Conservation (phyloP, 2,113 vertebrate species). For the Malurus cyaneus region DNA sequence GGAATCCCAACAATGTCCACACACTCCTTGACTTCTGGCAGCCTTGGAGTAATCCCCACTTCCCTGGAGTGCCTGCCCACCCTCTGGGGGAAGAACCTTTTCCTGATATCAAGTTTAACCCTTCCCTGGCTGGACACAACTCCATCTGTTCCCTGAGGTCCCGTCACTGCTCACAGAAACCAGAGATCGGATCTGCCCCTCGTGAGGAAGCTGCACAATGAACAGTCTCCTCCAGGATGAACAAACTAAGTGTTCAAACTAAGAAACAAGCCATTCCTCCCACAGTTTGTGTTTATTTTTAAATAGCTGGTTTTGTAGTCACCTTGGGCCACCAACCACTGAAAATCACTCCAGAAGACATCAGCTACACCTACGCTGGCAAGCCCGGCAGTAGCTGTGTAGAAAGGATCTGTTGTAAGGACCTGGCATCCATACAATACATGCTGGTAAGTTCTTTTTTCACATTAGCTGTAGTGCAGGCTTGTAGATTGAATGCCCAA, state of each 20-base stretch:
- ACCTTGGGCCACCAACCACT: not conserved
- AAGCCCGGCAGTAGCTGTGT: not conserved
- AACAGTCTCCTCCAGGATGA: not conserved
- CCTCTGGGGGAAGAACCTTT: not conserved
- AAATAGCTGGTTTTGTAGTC: not conserved
- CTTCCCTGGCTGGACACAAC: not conserved
- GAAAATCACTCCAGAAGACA: not conserved
- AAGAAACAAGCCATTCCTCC: not conserved
- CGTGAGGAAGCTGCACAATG: not conserved
- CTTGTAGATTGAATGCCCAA: not conserved
- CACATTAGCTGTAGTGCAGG: not conserved
- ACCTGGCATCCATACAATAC: rapidly evolving
- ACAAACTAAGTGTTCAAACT: not conserved
- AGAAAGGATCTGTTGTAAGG: not conserved
- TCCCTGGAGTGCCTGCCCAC: not conserved
- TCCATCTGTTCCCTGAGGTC: not conserved
- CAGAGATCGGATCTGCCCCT: not conserved
- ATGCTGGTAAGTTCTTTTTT: not conserved
- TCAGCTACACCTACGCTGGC: rapidly evolving
- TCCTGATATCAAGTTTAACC: not conserved
- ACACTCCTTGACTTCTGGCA: not conserved
- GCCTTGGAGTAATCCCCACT: rapidly evolving
- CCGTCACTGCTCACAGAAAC: not conserved
- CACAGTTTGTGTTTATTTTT: not conserved
- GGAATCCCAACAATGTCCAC: not conserved